A percentile compares a stretch with the other conserved stretches of the same genome.
Conservation (phyloP, 2,113 vertebrate genomes). For the Hirundichthys speculiger region DNA sequence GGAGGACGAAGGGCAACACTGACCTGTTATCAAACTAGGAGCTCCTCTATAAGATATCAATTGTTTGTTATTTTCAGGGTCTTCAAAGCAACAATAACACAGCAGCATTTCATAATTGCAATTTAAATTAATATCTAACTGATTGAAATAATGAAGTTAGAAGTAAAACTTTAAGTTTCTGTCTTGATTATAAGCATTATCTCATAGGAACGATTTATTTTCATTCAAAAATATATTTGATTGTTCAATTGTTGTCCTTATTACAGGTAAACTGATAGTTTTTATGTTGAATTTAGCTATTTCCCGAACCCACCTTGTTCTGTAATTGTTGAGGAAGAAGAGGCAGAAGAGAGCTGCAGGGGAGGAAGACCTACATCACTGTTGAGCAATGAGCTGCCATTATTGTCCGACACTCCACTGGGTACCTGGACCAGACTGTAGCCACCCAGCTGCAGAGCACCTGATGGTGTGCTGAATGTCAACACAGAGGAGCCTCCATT, state of each 20-base stretch:
- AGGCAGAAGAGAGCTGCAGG: constrained; percentile 88
- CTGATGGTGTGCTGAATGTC: constrained; percentile 87
- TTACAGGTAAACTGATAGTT: too few relatives aligned
- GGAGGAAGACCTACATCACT: constrained; percentile 91
- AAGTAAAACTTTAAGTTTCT: not conserved
- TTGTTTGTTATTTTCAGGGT: not conserved
- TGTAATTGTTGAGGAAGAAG: constrained; percentile 85
- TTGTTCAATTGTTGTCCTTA: too few relatives aligned
- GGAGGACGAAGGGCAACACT: constrained; percentile 18
- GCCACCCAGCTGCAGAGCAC: constrained; percentile 91
- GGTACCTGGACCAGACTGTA: constrained; percentile 95
- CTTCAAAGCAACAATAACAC: too few relatives aligned
- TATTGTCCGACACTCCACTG: constrained; percentile 82
- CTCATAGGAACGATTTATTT: too few relatives aligned
- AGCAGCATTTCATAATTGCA: too few relatives aligned
- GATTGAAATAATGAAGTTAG: too few relatives aligned
- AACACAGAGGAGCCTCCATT: constrained; percentile 89
- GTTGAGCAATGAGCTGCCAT: constrained; percentile 85
- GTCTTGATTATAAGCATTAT: not conserved
- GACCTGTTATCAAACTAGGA: not conserved
- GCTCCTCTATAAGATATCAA: not conserved
- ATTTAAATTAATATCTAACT: too few relatives aligned
- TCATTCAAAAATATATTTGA: too few relatives aligned
- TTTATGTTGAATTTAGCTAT: not conserved
- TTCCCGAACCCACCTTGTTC: constrained; percentile 71